These are phyloP conservation scores for Chanos chanos DNA, from an alignment of 2,797 vertebrate species.

Conservation along the genomic window DNA sequence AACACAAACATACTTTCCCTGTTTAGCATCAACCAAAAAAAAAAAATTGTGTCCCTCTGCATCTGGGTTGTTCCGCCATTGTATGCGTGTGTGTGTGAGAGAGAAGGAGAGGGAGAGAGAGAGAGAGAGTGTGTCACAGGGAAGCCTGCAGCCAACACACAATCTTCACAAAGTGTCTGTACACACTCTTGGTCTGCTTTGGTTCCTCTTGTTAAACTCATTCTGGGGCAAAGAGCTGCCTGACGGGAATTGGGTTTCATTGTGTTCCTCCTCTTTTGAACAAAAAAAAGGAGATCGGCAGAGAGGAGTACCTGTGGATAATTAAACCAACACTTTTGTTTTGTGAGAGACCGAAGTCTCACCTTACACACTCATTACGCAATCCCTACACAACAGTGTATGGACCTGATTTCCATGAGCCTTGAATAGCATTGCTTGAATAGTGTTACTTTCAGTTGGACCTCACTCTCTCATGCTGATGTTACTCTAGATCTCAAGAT, in stretches of 20 bases:
- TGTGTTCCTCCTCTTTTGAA: conserved; percentile 3
- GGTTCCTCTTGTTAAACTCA: conserved; percentile 15
- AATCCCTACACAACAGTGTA: no score
- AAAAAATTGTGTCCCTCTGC: not conserved
- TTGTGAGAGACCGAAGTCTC: no score
- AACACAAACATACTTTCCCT: not conserved
- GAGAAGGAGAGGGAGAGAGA: no score
- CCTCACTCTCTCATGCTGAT: no score
- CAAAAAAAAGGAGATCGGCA: conserved; percentile 32
- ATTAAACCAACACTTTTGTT: conserved; percentile 6
- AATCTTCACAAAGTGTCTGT: not conserved
- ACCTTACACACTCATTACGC: no score
- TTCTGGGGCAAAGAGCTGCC: conserved; percentile 4
- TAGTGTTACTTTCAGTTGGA: no score
- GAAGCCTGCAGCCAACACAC: not conserved
- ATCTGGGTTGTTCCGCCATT: not conserved
- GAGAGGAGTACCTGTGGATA: conserved; percentile 26
- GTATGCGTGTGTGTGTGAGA: not conserved
- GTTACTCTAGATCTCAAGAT: no score
- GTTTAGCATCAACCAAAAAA: conserved; percentile 20
- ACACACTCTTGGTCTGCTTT: conserved; percentile 5
- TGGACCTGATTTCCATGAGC: no score
- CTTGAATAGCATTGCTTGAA: no score
- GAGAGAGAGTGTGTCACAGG: not conserved
- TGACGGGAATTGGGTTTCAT: conserved; percentile 23